Percentiles rank a stretch among this genome's conserved stretches.
Conservation (phyloP, 2,113 vertebrate species). For the Microcebus tavaratra region DNA sequence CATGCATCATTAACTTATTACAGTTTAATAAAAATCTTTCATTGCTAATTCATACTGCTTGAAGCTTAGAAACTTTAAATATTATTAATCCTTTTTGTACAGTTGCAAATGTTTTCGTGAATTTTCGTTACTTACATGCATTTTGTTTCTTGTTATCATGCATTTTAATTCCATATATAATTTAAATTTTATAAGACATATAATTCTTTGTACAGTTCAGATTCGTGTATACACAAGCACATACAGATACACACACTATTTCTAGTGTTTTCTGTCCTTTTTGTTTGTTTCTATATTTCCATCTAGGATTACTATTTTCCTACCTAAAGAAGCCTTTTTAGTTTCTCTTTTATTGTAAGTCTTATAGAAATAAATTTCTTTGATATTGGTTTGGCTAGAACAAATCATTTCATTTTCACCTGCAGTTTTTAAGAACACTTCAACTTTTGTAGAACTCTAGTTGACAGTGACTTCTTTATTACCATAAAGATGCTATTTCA, state of each 20-base stretch:
- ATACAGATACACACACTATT: no score
- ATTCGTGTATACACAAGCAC: not conserved
- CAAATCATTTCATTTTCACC: not conserved
- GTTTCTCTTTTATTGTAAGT: no score
- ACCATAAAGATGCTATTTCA: not conserved
- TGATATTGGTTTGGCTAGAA: not conserved
- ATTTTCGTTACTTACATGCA: no score
- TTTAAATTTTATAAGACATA: not conserved
- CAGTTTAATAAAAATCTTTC: not conserved
- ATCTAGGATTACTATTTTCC: no score
- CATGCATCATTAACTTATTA: not conserved
- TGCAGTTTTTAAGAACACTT: not conserved
- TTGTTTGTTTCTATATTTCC: no score
- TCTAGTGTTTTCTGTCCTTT: no score
- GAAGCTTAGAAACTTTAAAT: not conserved
- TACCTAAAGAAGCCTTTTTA: no score
- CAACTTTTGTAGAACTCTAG: rapidly evolving
- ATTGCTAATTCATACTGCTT: not conserved
- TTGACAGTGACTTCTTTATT: not conserved
- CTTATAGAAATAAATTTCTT: not conserved
- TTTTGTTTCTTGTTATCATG: not conserved
- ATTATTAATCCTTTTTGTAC: not conserved
- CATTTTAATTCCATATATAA: not conserved
- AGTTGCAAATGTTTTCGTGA: not conserved
- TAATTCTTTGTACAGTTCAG: not conserved